A percentile compares a stretch with the other conserved stretches of the same genome.
phyloP scores from a whole-genome alignment of 2,888 invertebrate species.

The Taenaris catops region DNA sequence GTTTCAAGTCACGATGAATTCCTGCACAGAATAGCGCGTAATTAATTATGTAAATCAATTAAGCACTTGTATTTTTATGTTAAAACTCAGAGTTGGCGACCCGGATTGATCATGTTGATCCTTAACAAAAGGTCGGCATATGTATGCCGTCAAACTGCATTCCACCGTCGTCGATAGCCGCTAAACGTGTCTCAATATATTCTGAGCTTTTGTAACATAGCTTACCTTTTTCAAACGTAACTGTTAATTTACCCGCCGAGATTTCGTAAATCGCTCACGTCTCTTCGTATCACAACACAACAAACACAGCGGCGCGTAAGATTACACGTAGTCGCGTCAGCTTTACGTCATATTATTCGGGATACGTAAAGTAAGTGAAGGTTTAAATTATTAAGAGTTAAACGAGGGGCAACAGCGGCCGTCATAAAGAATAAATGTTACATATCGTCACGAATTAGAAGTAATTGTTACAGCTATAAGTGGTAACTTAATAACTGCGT shows the following conservation, averaged over 20 bases:
- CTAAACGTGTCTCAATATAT: slow-evolving; percentile 68
- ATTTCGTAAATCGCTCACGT: slow-evolving; percentile 47
- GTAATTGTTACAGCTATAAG: no score
- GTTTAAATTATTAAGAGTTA: slow-evolving; percentile 52
- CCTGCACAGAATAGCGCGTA: no score
- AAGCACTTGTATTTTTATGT: no score
- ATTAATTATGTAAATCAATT: no score
- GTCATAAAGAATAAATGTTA: slow-evolving; percentile 57
- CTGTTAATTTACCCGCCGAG: slow-evolving; percentile 60
- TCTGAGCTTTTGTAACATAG: slow-evolving; percentile 71
- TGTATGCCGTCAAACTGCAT: slow-evolving; percentile 77
- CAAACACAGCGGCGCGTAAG: slow-evolving; percentile 54
- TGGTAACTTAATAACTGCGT: no score
- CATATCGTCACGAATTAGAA: no score
- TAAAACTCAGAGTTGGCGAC: no score
- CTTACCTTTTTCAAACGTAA: slow-evolving; percentile 75
- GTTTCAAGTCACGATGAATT: no score
- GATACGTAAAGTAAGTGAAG: slow-evolving; percentile 41
- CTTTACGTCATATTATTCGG: slow-evolving; percentile 59
- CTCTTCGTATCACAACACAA: slow-evolving; percentile 49
- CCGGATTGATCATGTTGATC: no score
- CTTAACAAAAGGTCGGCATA: no score
- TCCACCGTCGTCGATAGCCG: slow-evolving; percentile 72
- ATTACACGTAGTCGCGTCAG: slow-evolving; percentile 43
- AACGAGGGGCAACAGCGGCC: slow-evolving; percentile 56